phyloP scores from a whole-genome alignment of 2,888 invertebrate species.

The Cantharis lateralis region DNA sequence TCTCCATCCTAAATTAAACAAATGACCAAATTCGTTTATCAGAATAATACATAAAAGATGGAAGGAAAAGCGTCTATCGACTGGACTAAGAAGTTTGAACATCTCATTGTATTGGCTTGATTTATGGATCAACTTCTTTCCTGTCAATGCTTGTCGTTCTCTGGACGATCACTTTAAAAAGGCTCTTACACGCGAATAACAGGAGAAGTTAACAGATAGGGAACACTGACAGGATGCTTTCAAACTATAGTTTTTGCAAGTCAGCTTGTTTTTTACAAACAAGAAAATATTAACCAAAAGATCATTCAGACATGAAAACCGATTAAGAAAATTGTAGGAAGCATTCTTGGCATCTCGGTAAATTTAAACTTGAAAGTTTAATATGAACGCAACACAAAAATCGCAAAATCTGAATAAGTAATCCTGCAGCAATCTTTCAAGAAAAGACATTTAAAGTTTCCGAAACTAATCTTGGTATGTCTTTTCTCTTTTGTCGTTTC shows the following conservation, averaged over 20 bases:
- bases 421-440: background rate
- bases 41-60: background rate
- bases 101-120: slow-evolving; percentile 42
- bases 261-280: background rate
- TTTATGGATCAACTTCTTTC: slow-evolving; percentile 39
- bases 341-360: background rate
- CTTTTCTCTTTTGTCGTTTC: background rate
- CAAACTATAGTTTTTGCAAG: background rate
- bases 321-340: background rate
- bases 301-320: background rate
- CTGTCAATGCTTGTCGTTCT: slow-evolving; percentile 27
- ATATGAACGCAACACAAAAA: background rate
- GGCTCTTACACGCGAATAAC: slow-evolving; percentile 14
- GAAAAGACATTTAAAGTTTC: background rate
- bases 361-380: background rate
- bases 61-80: background rate
- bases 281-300: background rate
- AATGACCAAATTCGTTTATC: background rate
- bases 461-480: background rate
- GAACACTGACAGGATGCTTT: slow-evolving; percentile 10
- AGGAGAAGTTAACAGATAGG: slow-evolving; percentile 13
- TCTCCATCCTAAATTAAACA: background rate
- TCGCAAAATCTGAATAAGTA: background rate
- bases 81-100: slow-evolving; percentile 17
- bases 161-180: slow-evolving; percentile 18